Base-by-base conservation (phyloP, 2,113 vertebrate species). In the human (Homo sapiens) region DNA sequence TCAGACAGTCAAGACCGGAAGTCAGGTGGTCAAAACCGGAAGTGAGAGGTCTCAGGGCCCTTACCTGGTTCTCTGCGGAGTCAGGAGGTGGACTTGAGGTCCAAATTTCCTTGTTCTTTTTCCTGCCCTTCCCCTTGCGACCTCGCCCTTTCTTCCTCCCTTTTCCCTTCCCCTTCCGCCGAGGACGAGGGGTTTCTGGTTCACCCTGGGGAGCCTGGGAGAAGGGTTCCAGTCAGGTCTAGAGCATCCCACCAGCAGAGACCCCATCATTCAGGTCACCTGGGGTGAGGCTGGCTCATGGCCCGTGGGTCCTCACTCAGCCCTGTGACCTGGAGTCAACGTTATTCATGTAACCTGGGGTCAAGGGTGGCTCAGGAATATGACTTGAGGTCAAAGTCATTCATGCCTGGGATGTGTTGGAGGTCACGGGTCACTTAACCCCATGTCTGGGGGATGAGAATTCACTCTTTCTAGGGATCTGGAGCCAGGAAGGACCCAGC, bases 101-200 rank as follows among this genome's bases (percentile, higher is more conserved):
- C 81, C 11, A 91, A 13, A 90, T 82, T 55, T 99, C 97, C 82
- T 99, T 99, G 97, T 98, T 99, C 98, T 99, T 99, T 96, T 99
- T 99, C 88, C 98, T 99, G 89, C 99, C 99, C 96, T 99, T 99
- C 64, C 99, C 99, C 97, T 98, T 98, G 30, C 98, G 98, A 87
- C 98, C 97, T 38, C 85, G 89, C 1, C 98, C 99, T 93, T 98
- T 98, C 95, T 99, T 99, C 98, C 98, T 99, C 94, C 99, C 98
- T 97, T 99, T 98, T 20, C 98, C 98, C 98, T 99, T 98, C 98
- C 97, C 89, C 81, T 98, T 99, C 96, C 97, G 97, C 61, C 57
- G 97, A 0, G 97, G 97, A 16, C 91, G 12, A 1, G 90, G 6
- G 0, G 85, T 78, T 76, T 94, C 98, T 0, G 20, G 68, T 66